Conservation (phyloP, 92 coral and sea anemone species). For the Epizoanthus illoricatus region DNA sequence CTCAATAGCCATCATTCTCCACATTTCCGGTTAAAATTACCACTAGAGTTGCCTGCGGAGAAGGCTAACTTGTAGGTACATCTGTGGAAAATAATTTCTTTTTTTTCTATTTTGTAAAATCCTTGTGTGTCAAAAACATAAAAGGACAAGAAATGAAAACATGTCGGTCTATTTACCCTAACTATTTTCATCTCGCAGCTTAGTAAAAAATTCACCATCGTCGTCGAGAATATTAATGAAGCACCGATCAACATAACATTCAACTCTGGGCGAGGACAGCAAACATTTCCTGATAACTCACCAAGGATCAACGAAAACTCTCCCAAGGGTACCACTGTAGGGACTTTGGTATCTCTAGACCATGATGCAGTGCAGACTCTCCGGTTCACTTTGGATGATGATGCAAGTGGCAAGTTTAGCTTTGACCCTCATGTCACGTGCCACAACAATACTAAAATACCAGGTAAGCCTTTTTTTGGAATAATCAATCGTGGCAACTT, state of each 20-base stretch:
- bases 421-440: slow-evolving; percentile 61
- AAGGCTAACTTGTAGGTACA: too few relatives aligned
- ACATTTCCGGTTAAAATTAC: too few relatives aligned
- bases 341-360: slow-evolving; percentile 85
- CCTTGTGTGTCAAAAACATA: too few relatives aligned
- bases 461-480: slow-evolving; percentile 35
- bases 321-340: slow-evolving; percentile 63
- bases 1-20: too few relatives aligned
- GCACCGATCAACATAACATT: slow-evolving; percentile 86
- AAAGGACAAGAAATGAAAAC: too few relatives aligned
- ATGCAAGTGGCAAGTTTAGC: slow-evolving; percentile 72
- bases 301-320: slow-evolving; percentile 82
- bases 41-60: too few relatives aligned
- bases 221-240: slow-evolving; percentile 83
- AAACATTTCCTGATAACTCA: slow-evolving; percentile 66
- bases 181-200: slow-evolving; percentile 47
- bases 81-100: too few relatives aligned
- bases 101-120: too few relatives aligned
- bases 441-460: slow-evolving; percentile 64
- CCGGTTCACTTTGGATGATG: slow-evolving; percentile 64
- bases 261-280: slow-evolving; percentile 72
- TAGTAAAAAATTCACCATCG: slow-evolving; percentile 71
- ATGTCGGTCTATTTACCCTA: neutral
- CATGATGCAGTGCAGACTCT: slow-evolving; percentile 83
- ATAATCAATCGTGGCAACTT: neutral